Evolutionary conservation across 1,140 invertebrate genomes (phyloP).

Genomic region (Zaprionus ornatus): DNA sequence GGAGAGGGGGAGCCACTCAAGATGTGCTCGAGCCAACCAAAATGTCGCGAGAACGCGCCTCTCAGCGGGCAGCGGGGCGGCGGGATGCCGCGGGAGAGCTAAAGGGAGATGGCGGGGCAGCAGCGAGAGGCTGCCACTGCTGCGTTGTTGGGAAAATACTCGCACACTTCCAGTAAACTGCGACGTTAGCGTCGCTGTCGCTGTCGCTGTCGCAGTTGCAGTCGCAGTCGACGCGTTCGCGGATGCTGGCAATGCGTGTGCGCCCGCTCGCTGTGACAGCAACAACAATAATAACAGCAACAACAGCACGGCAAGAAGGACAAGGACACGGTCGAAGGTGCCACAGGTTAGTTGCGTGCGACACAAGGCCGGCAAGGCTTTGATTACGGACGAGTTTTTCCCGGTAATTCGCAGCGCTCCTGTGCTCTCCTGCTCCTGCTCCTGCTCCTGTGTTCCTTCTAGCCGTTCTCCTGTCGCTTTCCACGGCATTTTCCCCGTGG

Average conservation of each 20-base stretch:
- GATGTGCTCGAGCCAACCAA: conserved; percentile 65
- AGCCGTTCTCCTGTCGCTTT: conserved; percentile 60
- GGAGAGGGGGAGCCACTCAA: conserved; percentile 12
- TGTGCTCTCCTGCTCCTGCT: conserved; percentile 7
- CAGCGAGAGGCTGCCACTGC: background rate
- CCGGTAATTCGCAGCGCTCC: conserved; percentile 41
- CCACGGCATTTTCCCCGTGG: conserved; percentile 45
- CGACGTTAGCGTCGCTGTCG: conserved; percentile 4
- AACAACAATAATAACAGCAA: conserved; percentile 10
- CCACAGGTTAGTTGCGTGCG: conserved; percentile 51
- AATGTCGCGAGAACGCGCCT: conserved; percentile 73
- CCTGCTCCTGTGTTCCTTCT: conserved; percentile 4
- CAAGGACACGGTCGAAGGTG: conserved; percentile 46
- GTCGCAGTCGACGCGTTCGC: background rate
- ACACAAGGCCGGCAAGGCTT: conserved; percentile 44
- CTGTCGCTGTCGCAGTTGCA: background rate
- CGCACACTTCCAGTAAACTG: conserved; percentile 66
- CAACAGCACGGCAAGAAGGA: conserved; percentile 17
- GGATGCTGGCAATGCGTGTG: conserved; percentile 49
- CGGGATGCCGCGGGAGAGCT: background rate
- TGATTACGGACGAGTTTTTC: conserved; percentile 42
- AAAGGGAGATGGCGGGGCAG: background rate
- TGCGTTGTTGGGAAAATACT: conserved; percentile 40
- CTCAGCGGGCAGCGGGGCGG: conserved; percentile 27
- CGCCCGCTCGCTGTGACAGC: conserved; percentile 66